phyloP scores from a whole-genome alignment of 2,113 vertebrate species.

The Pachyramphus minor region DNA sequence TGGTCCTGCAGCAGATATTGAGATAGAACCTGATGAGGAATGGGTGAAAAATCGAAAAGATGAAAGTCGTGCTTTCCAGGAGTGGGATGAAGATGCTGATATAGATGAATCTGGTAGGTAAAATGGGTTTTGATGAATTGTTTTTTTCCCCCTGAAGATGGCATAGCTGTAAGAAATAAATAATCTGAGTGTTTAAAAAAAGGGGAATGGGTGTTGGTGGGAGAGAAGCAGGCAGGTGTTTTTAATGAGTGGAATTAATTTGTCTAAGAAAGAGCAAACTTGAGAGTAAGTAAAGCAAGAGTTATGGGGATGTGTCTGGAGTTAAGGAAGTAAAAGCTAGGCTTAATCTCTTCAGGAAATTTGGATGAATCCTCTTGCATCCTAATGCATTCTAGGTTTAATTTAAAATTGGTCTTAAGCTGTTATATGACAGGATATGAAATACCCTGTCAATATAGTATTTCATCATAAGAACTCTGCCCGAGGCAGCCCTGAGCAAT shows the following conservation, averaged over 20 bases:
- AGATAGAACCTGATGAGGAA: conserved; percentile 88
- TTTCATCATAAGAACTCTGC: background rate
- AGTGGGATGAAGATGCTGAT: conserved; percentile 97
- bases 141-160: background rate
- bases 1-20: conserved; percentile 81
- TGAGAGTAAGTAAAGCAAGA: background rate
- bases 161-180: background rate
- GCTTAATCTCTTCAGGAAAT: background rate
- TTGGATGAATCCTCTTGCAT: background rate
- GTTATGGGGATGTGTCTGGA: background rate
- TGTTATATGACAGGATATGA: background rate
- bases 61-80: conserved; percentile 88
- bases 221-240: background rate
- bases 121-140: background rate
- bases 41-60: conserved; percentile 88
- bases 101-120: conserved; percentile 91
- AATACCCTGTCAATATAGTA: background rate
- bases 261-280: background rate
- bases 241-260: background rate
- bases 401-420: background rate
- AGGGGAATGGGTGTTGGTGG: too few relatives aligned
- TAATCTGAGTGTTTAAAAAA: background rate
- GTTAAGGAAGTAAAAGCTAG: background rate
- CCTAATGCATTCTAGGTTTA: background rate
- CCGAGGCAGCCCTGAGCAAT: background rate